phyloP scores from a whole-genome alignment of 1,140 invertebrate genomes.

The Stegodyphus mimosarum region DNA sequence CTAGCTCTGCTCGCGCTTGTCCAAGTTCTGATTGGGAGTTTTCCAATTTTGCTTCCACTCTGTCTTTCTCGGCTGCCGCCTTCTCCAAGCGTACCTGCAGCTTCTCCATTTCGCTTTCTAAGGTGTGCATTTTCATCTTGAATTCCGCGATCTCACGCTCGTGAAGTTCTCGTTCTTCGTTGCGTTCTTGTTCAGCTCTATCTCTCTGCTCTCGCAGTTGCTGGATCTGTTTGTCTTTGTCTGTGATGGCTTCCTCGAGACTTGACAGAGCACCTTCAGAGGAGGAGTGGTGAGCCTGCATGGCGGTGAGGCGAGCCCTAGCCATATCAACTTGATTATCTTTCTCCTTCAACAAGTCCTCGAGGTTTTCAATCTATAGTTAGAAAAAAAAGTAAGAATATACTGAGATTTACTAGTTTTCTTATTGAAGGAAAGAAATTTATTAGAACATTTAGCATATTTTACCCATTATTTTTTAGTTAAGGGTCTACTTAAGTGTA shows the following conservation, averaged over 20 bases:
- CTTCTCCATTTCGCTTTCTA: slow-evolving; percentile 92
- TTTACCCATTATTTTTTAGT: too few species aligned
- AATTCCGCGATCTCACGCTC: slow-evolving; percentile 94
- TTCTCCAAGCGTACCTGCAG: slow-evolving; percentile 84
- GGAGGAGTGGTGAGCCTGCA: slow-evolving; percentile 92
- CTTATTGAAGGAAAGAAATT: too few species aligned
- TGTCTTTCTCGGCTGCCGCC: slow-evolving; percentile 87
- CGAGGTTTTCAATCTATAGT: slow-evolving; percentile 96
- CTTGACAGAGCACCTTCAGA: slow-evolving; percentile 91
- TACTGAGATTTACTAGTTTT: too few species aligned
- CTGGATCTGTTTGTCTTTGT: slow-evolving; percentile 96
- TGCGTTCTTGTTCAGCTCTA: slow-evolving; percentile 92
- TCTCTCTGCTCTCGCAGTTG: slow-evolving; percentile 93
- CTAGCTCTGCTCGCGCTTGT: slow-evolving; percentile 91
- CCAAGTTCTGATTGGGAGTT: slow-evolving; percentile 92
- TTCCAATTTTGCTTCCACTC: slow-evolving; percentile 89
- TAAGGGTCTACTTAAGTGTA: too few species aligned
- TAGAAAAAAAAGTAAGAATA: slow-evolving; percentile 69
- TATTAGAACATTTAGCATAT: too few species aligned
- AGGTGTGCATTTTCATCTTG: slow-evolving; percentile 90
- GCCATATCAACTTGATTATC: slow-evolving; percentile 98
- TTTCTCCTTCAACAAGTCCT: slow-evolving; percentile 96
- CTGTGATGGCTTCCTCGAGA: slow-evolving; percentile 93
- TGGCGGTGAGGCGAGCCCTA: slow-evolving; percentile 82
- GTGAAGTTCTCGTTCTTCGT: slow-evolving; percentile 93